phyloP scores from a whole-genome alignment of 2,113 vertebrate genomes.

The Hydrochoerus hydrochaeris region DNA sequence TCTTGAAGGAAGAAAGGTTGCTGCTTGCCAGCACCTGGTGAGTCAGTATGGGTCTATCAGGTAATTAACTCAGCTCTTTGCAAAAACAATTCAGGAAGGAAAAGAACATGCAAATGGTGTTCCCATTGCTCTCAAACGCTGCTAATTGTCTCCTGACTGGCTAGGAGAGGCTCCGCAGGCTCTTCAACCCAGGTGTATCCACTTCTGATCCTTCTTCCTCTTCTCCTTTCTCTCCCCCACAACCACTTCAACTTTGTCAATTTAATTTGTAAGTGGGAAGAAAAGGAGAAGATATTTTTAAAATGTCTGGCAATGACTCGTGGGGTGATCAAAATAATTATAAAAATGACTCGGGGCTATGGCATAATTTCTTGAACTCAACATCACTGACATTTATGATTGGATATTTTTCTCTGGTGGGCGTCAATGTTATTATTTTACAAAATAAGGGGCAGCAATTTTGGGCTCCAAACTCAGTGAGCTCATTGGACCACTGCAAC shows the following conservation, averaged over 20 bases:
- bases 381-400: fast-evolving
- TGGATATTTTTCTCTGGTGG: fast-evolving
- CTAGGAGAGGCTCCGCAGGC: not conserved
- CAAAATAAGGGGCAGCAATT: fast-evolving
- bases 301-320: not conserved
- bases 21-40: not conserved
- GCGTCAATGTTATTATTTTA: fast-evolving
- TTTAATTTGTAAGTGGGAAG: not conserved
- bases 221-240: not conserved
- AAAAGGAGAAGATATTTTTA: not conserved
- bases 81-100: conserved; percentile 31
- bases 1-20: not conserved
- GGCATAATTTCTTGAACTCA: not conserved
- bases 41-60: not conserved
- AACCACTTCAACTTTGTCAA: not conserved
- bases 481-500: not conserved
- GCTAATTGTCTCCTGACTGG: not conserved
- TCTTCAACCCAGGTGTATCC: not conserved
- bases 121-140: not conserved
- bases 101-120: not conserved
- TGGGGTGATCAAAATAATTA: not conserved
- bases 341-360: not conserved
- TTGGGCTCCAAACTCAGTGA: not conserved
- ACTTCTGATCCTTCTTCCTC: not conserved
- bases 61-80: not conserved